Evolutionary conservation across 2,113 vertebrate genomes (phyloP).

Genomic region (Guaruba guarouba): DNA sequence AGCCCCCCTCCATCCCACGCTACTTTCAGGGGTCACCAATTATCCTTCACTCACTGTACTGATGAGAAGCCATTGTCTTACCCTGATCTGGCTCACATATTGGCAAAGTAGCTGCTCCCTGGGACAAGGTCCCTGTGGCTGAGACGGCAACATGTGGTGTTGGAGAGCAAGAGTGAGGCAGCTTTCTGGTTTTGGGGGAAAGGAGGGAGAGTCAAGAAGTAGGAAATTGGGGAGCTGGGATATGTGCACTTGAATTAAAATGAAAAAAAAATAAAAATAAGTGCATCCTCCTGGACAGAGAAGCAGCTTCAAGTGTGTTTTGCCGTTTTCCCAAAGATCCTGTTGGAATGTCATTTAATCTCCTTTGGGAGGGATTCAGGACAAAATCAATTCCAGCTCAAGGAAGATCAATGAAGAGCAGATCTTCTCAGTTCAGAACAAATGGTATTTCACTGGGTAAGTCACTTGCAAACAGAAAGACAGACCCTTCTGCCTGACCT

Average conservation of each 20-base stretch:
- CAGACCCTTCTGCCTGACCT: background rate
- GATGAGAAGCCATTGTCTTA: background rate
- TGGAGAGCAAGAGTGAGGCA: background rate
- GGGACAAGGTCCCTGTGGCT: background rate
- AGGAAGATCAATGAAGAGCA: background rate
- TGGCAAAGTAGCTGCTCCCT: constrained; percentile 57
- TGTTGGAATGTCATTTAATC: background rate
- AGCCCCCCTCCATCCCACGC: rapidly evolving
- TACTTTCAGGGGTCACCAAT: constrained; percentile 69
- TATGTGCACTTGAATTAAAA: background rate
- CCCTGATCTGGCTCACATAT: constrained; percentile 39
- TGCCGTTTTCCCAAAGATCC: background rate
- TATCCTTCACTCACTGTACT: constrained; percentile 56
- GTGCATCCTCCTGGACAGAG: background rate
- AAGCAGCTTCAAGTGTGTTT: background rate
- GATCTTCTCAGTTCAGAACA: background rate
- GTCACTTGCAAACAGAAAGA: background rate
- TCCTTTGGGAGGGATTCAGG: background rate
- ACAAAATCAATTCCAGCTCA: background rate
- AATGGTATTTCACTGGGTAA: background rate
- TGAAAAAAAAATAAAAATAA: background rate
- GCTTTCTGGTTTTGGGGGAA: constrained; percentile 37
- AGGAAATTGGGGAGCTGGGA: background rate
- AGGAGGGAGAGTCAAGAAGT: rapidly evolving
- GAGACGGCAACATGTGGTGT: background rate